Percentiles rank a stretch among this genome's conserved stretches.
These are phyloP conservation scores for Cherax destructor DNA, from an alignment of 1,140 invertebrate genomes.

Conservation along the genomic window DNA sequence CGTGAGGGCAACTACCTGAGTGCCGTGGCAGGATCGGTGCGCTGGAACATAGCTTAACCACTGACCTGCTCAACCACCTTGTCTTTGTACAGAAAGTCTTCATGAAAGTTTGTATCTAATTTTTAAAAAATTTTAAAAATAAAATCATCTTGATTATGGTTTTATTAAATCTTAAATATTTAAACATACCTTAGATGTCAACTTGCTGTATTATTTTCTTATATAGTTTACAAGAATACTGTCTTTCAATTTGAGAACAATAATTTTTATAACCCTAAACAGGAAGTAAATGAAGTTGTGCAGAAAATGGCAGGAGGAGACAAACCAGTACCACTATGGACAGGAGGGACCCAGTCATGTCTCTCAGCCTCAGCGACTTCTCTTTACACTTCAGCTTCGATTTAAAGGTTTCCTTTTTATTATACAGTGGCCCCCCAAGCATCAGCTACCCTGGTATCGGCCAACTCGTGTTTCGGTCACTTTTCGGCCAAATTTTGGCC, in stretches of 20 bases:
- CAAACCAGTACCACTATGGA: constrained; percentile 90
- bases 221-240: not conserved
- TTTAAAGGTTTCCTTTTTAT: constrained; percentile 83
- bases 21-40: constrained; percentile 93
- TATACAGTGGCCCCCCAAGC: no score
- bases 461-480: no score
- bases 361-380: constrained; percentile 77
- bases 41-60: constrained; percentile 97
- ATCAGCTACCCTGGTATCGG: no score
- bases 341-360: constrained; percentile 81
- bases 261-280: constrained; percentile 37
- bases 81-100: constrained; percentile 99
- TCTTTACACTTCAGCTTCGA: constrained; percentile 92
- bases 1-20: constrained; percentile 93
- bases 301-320: constrained; percentile 98
- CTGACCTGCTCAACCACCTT: constrained; percentile 97
- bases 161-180: no score
- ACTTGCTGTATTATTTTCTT: constrained; percentile 7
- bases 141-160: no score
- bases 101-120: constrained; percentile 83
- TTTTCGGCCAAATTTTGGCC: no score
- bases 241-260: no score
- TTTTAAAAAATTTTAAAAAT: no score
- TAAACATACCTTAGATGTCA: not conserved
- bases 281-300: constrained; percentile 97